Evolutionary conservation across 1,140 invertebrate species (phyloP).

Genomic region (Eumaeus atala): DNA sequence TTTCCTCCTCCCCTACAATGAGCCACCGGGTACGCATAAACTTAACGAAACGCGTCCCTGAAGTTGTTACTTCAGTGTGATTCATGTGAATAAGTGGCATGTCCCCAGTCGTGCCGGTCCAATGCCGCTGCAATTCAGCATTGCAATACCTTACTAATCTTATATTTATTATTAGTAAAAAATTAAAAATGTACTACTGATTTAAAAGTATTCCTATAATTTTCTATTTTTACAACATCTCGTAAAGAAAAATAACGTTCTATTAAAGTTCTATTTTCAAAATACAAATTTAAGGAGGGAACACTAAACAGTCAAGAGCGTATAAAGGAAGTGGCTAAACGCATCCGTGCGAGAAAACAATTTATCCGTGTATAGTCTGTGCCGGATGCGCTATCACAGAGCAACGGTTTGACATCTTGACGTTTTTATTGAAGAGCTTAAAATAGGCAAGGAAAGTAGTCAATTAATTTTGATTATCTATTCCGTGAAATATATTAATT

Average conservation of each 20-base stretch:
- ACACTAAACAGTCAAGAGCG: not conserved
- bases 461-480: constrained; percentile 5
- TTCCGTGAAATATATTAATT: not conserved
- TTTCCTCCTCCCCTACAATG: no score
- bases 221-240: not conserved
- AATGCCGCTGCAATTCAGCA: no score
- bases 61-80: no score
- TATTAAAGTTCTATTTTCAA: constrained; percentile 4
- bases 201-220: no score
- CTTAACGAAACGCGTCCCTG: no score
- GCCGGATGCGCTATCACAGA: constrained; percentile 7
- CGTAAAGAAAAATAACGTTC: not conserved
- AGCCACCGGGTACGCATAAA: no score
- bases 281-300: not conserved
- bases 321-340: constrained; percentile 4
- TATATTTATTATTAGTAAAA: no score
- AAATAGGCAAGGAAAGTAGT: not conserved
- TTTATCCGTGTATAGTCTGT: constrained; percentile 2
- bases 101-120: no score
- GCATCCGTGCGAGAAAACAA: constrained; percentile 2
- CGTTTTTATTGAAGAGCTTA: constrained; percentile 5
- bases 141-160: no score
- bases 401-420: not conserved
- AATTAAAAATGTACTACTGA: no score
- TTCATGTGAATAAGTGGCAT: no score